A percentile compares a stretch with the other conserved stretches of the same genome.
phyloP scores from a whole-genome alignment of 2,888 invertebrate species.

The Drosophila suboccidentalis region DNA sequence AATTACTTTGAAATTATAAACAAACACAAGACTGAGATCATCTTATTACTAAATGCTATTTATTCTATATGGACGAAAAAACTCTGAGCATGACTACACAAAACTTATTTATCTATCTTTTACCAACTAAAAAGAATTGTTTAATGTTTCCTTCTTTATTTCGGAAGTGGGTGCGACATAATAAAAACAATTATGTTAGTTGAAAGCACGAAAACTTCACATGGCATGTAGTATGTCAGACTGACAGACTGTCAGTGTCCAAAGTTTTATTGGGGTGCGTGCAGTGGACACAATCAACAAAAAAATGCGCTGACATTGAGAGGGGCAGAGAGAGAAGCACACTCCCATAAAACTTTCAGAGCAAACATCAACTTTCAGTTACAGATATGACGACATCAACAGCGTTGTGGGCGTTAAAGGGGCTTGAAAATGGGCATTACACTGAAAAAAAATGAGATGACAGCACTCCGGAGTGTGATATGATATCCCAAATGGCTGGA shows the following conservation, averaged over 20 bases:
- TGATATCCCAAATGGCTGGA: no score
- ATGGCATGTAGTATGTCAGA: slow-evolving; percentile 26
- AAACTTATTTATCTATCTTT: neutral
- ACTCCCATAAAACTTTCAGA: slow-evolving; percentile 48
- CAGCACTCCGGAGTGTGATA: neutral
- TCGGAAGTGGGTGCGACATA: slow-evolving; percentile 40
- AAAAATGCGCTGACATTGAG: slow-evolving; percentile 24
- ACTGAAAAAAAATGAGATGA: neutral
- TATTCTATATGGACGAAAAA: neutral
- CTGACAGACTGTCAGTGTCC: slow-evolving; percentile 40
- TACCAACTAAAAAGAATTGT: neutral
- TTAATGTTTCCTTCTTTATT: slow-evolving; percentile 1
- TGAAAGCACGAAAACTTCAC: slow-evolving; percentile 14
- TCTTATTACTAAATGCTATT: slow-evolving; percentile 9
- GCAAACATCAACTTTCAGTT: slow-evolving; percentile 48
- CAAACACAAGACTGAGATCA: slow-evolving; percentile 11
- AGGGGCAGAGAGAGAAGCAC: slow-evolving; percentile 18
- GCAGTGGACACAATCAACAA: slow-evolving; percentile 38
- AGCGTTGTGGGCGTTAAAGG: neutral
- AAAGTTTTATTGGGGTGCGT: slow-evolving; percentile 48
- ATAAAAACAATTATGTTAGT: slow-evolving; percentile 39
- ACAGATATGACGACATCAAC: slow-evolving; percentile 51
- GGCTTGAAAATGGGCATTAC: neutral
- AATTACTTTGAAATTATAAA: slow-evolving; percentile 27
- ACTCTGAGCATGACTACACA: neutral